Percentiles rank a stretch among this genome's conserved stretches.
Conservation (phyloP, 2,113 vertebrate genomes). For the Chloebia gouldiae region DNA sequence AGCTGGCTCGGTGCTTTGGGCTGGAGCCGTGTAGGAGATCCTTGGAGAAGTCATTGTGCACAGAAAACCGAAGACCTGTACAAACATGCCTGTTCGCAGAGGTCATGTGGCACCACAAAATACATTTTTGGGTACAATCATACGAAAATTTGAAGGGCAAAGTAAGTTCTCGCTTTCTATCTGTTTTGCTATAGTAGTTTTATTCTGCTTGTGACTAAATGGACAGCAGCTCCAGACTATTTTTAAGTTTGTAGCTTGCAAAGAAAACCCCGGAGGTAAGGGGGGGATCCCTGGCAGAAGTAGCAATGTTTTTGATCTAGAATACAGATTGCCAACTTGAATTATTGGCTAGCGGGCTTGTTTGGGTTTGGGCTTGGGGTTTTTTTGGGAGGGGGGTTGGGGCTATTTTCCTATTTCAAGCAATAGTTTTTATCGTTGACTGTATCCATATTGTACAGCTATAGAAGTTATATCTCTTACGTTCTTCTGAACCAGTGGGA, state of each 20-base stretch:
- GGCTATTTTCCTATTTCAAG: background rate
- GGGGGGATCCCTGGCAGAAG: background rate
- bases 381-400: background rate
- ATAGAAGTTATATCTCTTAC: background rate
- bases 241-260: slow-evolving; percentile 62
- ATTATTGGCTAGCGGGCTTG: background rate
- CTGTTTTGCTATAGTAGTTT: slow-evolving; percentile 57
- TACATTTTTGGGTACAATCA: slow-evolving; percentile 97
- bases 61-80: slow-evolving; percentile 69
- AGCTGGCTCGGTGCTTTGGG: slow-evolving; percentile 68
- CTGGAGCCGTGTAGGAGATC: slow-evolving; percentile 80
- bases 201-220: slow-evolving; percentile 39
- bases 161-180: slow-evolving; percentile 87
- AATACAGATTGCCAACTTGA: slow-evolving; percentile 41
- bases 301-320: slow-evolving; percentile 46
- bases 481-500: background rate
- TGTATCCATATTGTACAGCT: slow-evolving; percentile 25
- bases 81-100: slow-evolving; percentile 97
- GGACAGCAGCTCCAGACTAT: slow-evolving; percentile 56
- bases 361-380: background rate
- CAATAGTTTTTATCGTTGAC: slow-evolving; percentile 31
- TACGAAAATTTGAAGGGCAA: slow-evolving; percentile 99
- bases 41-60: slow-evolving; percentile 71
- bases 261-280: slow-evolving; percentile 37
- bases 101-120: slow-evolving; percentile 99